Base-by-base conservation (phyloP, 2,888 invertebrate species). In the Limnephilus marmoratus region DNA sequence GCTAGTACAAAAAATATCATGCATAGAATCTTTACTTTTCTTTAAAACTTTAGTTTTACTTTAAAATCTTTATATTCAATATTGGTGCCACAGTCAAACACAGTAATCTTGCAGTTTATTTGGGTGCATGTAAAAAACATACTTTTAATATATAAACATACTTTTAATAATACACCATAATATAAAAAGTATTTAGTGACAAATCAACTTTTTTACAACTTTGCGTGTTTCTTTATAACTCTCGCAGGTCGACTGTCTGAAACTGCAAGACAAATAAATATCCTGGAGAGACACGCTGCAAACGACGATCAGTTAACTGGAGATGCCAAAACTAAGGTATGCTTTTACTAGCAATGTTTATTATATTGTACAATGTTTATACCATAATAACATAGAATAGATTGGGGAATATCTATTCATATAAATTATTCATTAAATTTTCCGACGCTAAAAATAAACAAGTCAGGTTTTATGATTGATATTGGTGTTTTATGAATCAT, bases 271-370 rank as follows among this genome's bases (percentile, higher is more conserved):
- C 97, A 97, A 94, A 97, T 98, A 90, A 96, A 96, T 87, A 96
- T 96, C 90, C 95, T 98, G 80, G 97, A 98, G 94, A 96, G 96
- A 34, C 96, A 97, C 93, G 97, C 97, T 0, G 96, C 96, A 68
- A 97, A 97, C 90, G 98, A 98, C 94, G 97, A 97, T 94, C 97
- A 97, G 93, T 95, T 97, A 1, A 97, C 98, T 0, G 96, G 97
- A 91, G 97, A 98, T 94, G 98, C 98, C 91, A 97, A 97, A 95
- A 97, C 97, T 95, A 97, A 97, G 96, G 97, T 97, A 95, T 18
- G 7, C 11, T 37, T 86, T 49, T 37, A 88, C 31, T 53, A 86
- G 24, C 18, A 53, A 53, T 18, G 53, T 24, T 53, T 53, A 15
- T 53, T 53, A 53, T 53, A 3, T 68, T 68, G 24, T 24, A 7